A percentile compares a stretch with the other conserved stretches of the same genome.
phyloP scores from a whole-genome alignment of 2,113 vertebrate genomes.

The Corythaeola cristata region DNA sequence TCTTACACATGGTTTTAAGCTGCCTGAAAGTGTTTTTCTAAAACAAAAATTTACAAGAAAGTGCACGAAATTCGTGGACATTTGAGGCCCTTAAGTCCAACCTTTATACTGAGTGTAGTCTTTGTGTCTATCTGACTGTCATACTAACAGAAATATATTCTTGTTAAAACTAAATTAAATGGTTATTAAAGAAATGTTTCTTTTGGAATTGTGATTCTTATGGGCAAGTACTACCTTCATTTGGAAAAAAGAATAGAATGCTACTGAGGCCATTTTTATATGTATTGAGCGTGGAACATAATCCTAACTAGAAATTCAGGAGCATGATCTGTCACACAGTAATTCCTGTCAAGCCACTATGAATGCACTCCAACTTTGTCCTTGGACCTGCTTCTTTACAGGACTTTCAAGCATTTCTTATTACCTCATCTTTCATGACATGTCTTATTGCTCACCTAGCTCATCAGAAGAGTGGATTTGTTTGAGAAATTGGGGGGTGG shows the following conservation, averaged over 20 bases:
- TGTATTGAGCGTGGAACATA: background rate
- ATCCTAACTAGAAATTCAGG: background rate
- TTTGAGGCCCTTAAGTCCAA: background rate
- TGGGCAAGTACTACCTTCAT: background rate
- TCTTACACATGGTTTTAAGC: background rate
- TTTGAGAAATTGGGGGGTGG: background rate
- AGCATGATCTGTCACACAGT: background rate
- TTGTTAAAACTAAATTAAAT: background rate
- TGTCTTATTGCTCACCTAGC: background rate
- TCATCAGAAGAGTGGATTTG: background rate
- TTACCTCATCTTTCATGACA: background rate
- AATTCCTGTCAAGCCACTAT: background rate
- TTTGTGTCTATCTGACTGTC: background rate
- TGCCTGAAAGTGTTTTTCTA: background rate
- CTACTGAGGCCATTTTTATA: background rate
- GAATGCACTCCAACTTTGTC: background rate
- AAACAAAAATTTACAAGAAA: background rate
- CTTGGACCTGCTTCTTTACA: background rate
- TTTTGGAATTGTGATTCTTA: background rate
- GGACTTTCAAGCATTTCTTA: background rate
- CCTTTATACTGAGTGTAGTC: background rate
- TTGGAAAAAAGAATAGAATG: background rate
- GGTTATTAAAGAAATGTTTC: background rate
- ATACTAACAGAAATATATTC: background rate
- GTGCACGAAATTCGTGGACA: background rate